Conservation (phyloP, 2,888 invertebrate genomes). For the Lampropteryx suffumata region DNA sequence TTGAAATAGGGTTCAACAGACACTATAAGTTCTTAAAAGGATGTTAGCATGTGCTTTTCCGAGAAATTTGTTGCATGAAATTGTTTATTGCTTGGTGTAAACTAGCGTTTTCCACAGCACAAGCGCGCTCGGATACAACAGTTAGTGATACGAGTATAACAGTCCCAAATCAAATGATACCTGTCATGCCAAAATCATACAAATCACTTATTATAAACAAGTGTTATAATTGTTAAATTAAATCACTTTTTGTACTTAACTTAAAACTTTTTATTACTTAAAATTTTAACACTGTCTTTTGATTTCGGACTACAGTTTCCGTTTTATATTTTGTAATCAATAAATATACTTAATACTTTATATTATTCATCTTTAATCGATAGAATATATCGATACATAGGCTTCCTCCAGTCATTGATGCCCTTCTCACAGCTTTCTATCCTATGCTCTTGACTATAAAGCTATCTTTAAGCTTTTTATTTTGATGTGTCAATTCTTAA, state of each 20-base stretch:
- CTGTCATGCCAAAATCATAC: background rate
- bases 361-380: conserved; percentile 14
- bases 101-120: conserved; percentile 70
- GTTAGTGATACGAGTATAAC: conserved; percentile 6
- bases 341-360: background rate
- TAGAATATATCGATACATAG: conserved; percentile 37
- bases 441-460: conserved; percentile 49
- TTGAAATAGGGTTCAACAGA: background rate
- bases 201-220: background rate
- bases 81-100: conserved; percentile 28
- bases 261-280: no score
- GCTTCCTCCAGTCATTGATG: conserved; percentile 69
- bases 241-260: background rate
- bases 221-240: background rate
- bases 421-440: conserved; percentile 60
- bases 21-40: conserved; percentile 2
- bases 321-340: conserved; percentile 7
- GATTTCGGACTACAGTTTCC: conserved; percentile 14
- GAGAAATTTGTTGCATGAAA: conserved; percentile 25
- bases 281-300: background rate
- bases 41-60: conserved; percentile 24
- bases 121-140: conserved; percentile 56
- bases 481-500: conserved; percentile 26
- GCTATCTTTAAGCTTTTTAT: conserved; percentile 50
- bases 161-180: conserved; percentile 16